Percentiles rank a stretch among this genome's conserved stretches.
Evolutionary conservation across 2,888 invertebrate species (phyloP).

Genomic region (Tipula unca): DNA sequence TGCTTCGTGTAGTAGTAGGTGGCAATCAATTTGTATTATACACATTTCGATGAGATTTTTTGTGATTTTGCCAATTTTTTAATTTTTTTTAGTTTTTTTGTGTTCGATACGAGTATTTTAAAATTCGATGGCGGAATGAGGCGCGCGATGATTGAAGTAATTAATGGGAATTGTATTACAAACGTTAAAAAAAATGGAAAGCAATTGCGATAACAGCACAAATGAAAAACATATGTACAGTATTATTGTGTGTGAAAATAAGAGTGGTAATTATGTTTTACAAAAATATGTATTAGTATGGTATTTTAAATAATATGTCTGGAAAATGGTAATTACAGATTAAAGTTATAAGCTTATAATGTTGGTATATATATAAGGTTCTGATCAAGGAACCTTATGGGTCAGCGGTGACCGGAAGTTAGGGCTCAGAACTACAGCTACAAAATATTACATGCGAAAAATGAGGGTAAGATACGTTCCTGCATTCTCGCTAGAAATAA

Average conservation of each 20-base stretch:
- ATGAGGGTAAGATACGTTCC: too few species aligned
- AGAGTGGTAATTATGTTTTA: neutral
- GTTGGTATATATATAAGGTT: too few species aligned
- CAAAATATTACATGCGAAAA: too few species aligned
- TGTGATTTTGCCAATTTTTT: neutral
- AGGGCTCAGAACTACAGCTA: too few species aligned
- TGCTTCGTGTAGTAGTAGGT: neutral
- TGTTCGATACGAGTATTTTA: too few species aligned
- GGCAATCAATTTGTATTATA: neutral
- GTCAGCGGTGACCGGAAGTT: too few species aligned
- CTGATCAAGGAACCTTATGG: too few species aligned
- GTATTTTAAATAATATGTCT: neutral
- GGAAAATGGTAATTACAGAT: neutral
- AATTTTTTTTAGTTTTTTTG: too few species aligned
- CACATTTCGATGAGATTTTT: neutral
- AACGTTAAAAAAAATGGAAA: neutral
- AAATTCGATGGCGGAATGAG: neutral
- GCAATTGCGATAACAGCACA: neutral
- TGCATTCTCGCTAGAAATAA: too few species aligned
- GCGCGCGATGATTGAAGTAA: neutral
- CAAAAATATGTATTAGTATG: neutral
- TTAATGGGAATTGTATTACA: neutral
- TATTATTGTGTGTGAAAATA: neutral
- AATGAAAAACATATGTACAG: neutral
- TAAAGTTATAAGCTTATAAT: too few species aligned